These are phyloP conservation scores for Cylindroiulus punctatus DNA, from an alignment of 2,888 invertebrate genomes.

Conservation along the genomic window DNA sequence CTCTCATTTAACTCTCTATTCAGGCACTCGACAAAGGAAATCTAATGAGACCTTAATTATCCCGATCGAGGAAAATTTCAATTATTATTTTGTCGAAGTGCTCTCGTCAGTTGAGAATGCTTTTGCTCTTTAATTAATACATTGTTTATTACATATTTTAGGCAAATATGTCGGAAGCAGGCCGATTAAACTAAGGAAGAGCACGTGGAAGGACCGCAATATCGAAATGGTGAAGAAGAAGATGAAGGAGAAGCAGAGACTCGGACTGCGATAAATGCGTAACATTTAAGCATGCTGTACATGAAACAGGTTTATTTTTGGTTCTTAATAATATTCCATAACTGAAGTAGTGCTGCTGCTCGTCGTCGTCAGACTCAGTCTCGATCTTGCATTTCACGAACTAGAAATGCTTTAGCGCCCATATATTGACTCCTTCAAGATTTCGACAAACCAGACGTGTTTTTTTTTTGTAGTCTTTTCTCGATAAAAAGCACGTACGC, in stretches of 20 bases:
- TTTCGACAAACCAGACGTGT: no score
- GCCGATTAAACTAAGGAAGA: conserved; percentile 96
- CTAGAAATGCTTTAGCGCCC: neutral
- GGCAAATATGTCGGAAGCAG: conserved; percentile 98
- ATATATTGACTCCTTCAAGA: no score
- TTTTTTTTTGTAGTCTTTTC: neutral
- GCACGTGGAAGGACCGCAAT: conserved; percentile 93
- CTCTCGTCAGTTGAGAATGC: neutral
- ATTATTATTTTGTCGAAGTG: conserved; percentile 59
- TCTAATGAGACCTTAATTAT: conserved; percentile 12
- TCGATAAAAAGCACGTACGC: neutral
- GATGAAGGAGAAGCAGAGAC: conserved; percentile 90
- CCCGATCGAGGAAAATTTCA: conserved; percentile 45
- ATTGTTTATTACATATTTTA: conserved; percentile 63
- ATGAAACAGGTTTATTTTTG: neutral
- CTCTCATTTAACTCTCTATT: neutral
- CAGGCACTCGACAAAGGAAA: neutral
- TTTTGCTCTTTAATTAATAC: no score
- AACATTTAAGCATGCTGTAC: neutral
- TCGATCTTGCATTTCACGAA: neutral
- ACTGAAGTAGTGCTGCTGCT: neutral
- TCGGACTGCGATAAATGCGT: conserved; percentile 67
- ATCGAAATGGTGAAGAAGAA: conserved; percentile 94
- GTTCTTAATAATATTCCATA: neutral
- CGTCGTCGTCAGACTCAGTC: neutral